phyloP scores from a whole-genome alignment of 2,113 vertebrate species.

The Plectropomus leopardus region DNA sequence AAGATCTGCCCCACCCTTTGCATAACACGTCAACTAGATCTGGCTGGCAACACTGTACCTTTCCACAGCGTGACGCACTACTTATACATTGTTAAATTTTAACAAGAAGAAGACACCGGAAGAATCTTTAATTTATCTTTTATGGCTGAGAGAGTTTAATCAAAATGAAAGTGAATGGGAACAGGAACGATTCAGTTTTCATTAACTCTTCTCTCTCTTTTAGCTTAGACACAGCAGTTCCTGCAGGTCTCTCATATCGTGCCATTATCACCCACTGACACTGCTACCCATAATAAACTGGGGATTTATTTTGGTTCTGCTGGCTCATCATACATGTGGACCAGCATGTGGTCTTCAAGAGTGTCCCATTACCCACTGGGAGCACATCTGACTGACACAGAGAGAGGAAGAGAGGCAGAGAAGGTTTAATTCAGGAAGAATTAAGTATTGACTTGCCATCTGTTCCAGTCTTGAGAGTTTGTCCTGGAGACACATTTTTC shows the following conservation, averaged over 20 bases:
- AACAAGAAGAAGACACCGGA: neutral
- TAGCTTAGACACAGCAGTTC: neutral
- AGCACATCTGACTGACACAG: neutral
- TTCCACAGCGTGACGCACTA: slow-evolving; percentile 41
- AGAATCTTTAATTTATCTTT: neutral
- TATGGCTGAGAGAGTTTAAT: neutral
- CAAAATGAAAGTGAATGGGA: neutral
- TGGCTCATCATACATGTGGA: slow-evolving; percentile 50
- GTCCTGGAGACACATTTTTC: slow-evolving; percentile 1
- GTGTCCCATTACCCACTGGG: slow-evolving; percentile 40
- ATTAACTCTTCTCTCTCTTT: neutral
- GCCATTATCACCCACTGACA: slow-evolving; percentile 18
- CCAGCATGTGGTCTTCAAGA: slow-evolving; percentile 49
- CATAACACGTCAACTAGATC: slow-evolving; percentile 40
- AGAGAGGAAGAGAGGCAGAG: slow-evolving; percentile 15
- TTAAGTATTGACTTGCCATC: slow-evolving; percentile 26
- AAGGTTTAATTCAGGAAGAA: slow-evolving; percentile 42
- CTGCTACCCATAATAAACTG: slow-evolving; percentile 22
- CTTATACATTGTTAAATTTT: slow-evolving; percentile 15
- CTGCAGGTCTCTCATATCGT: neutral
- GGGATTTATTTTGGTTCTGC: slow-evolving; percentile 53
- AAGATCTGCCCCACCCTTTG: slow-evolving; percentile 57
- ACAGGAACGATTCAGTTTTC: neutral
- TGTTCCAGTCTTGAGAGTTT: neutral
- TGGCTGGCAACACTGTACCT: slow-evolving; percentile 28